Conservation (phyloP, 2,113 vertebrate genomes). For the Ameiurus melas region DNA sequence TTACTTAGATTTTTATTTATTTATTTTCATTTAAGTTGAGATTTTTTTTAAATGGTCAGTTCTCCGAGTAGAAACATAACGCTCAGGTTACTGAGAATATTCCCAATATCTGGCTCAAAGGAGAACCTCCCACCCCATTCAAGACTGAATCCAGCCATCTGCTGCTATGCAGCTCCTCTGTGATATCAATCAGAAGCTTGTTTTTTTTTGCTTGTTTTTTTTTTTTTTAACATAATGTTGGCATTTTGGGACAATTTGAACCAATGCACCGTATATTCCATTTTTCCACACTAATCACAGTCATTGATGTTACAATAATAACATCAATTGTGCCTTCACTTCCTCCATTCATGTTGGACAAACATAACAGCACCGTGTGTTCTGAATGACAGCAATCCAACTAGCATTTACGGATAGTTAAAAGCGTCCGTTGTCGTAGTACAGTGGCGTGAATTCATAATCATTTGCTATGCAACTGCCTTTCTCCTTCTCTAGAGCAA, state of each 20-base stretch:
- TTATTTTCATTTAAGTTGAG: background rate
- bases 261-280: constrained; percentile 11
- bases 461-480: constrained; percentile 10
- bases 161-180: constrained; percentile 36
- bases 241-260: constrained; percentile 45
- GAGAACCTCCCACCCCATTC: constrained; percentile 45
- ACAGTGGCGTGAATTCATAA: constrained; percentile 15
- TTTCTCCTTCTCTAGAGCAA: background rate
- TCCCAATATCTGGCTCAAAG: constrained; percentile 17
- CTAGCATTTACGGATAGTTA: constrained; percentile 8
- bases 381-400: constrained; percentile 31
- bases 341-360: constrained; percentile 22
- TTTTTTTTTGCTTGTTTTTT: background rate
- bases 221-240: constrained; percentile 26
- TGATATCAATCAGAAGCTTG: constrained; percentile 42
- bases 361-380: constrained; percentile 13
- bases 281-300: constrained; percentile 39
- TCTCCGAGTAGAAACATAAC: background rate
- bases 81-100: background rate
- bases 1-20: background rate
- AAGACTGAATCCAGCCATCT: constrained; percentile 31
- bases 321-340: constrained; percentile 38
- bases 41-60: background rate
- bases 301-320: constrained; percentile 41
- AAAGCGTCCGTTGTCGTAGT: constrained; percentile 14